Evolutionary conservation across 2,888 invertebrate species (phyloP), one percentile per base, ranked within the genome.

Genomic region (Brachynemurus nebulosus): DNA sequence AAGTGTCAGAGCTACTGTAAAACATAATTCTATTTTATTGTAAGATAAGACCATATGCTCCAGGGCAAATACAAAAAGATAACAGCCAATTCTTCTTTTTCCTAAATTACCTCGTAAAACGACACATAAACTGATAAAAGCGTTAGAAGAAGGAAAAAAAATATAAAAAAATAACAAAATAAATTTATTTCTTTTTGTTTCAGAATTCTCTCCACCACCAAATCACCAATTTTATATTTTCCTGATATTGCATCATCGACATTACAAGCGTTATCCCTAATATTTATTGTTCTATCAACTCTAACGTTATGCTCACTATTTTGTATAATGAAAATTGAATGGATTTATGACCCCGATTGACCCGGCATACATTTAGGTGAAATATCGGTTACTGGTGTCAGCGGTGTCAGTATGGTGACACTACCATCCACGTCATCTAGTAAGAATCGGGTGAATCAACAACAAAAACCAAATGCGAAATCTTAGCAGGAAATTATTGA

Each of bases 351-450:
- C 16, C 42, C 42, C 8, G 42, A 42, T 27, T 42, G 42, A 42
- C 42, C 42, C 14, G 42, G 35, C 12, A n/a, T 34, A 21, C 14
- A 3, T 23, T 12, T 39, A 8, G 14, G 39, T 20, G 42, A 42
- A 12, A 20, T 34, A 33, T 42, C 42, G 3, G 42, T 42, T 12
- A 42, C 42, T 8, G 42, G 33, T 33, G 34, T 42, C 5, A 42
- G 42, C 14, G 42, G 42, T 14, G 16, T 42, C 34, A 42, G 42
- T 20, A 21, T 43, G 19, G 43, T 43, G n/a, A 37, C 43, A 14
- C n/a, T 43, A 27, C 43, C 43, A 12, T 37, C 37, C 3, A 23
- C 43, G 16, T 43, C 43, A 12, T 37, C 43, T 12, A 37, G 20
- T 14, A 34, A 19, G 6, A 17, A 25, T 11, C 33, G 19, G 14